Conservation (phyloP, 2,113 vertebrate genomes). For the Dasyurus viverrinus region DNA sequence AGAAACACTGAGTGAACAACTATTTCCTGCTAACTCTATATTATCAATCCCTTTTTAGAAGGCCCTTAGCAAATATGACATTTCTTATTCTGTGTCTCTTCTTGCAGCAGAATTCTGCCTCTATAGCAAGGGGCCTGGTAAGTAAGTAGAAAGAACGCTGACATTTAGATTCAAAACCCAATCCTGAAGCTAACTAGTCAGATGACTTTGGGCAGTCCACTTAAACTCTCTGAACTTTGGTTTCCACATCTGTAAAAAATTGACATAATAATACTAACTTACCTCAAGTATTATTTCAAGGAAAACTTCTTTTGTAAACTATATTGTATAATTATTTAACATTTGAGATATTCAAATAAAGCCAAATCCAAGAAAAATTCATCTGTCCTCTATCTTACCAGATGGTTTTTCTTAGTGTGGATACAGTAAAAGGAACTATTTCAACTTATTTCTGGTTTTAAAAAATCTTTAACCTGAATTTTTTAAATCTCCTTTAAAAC, state of each 20-base stretch:
- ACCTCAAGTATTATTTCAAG: not conserved
- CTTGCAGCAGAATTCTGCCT: not conserved
- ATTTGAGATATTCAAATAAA: not conserved
- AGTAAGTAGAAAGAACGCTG: not conserved
- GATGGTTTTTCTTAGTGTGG: not conserved
- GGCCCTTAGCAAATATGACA: not conserved
- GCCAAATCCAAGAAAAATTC: not conserved
- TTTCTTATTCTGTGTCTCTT: not conserved
- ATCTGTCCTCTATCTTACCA: not conserved
- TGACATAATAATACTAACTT: not conserved
- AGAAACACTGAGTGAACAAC: not conserved
- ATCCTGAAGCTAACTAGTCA: not conserved
- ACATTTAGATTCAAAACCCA: not conserved
- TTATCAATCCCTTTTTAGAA: not conserved
- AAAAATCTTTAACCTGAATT: not conserved
- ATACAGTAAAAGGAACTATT: not conserved
- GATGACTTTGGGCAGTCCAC: not conserved
- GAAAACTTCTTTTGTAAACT: not conserved
- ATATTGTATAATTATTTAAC: not conserved
- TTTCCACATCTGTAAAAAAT: not conserved
- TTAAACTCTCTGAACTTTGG: not conserved
- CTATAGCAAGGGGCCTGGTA: not conserved
- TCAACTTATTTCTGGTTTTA: not conserved
- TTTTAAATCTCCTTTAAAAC: not conserved
- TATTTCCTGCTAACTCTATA: not conserved